Evolutionary conservation across 2,113 vertebrate species (phyloP).

Genomic region (Ptyas mucosa): DNA sequence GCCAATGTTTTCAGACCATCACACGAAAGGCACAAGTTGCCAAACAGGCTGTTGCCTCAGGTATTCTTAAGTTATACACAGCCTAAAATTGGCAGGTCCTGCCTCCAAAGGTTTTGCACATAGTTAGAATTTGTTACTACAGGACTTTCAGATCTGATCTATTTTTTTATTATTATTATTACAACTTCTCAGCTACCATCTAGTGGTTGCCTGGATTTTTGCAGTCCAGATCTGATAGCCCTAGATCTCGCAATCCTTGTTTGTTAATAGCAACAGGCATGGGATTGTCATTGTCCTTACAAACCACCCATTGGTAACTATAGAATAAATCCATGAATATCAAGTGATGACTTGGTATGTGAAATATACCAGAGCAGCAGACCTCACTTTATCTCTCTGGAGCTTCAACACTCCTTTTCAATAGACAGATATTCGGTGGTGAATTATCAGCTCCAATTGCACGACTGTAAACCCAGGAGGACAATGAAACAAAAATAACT

Average conservation of each 20-base stretch:
- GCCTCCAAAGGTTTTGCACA: neutral
- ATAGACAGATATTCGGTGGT: neutral
- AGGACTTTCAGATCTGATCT: neutral
- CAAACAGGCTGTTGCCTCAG: neutral
- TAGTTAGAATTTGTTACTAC: neutral
- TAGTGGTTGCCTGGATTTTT: neutral
- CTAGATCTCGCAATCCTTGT: neutral
- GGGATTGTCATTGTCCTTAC: neutral
- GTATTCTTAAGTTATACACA: no score
- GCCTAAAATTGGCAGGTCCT: neutral
- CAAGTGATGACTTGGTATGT: neutral
- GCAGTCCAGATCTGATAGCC: neutral
- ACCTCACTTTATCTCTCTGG: neutral
- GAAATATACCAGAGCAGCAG: neutral
- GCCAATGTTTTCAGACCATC: neutral
- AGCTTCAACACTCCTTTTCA: neutral
- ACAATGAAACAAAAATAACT: neutral
- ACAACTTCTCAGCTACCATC: neutral
- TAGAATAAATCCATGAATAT: neutral
- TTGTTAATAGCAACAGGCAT: neutral
- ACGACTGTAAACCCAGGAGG: neutral
- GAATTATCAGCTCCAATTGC: neutral
- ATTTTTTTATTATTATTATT: neutral
- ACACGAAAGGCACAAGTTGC: neutral
- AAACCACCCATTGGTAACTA: neutral